phyloP scores from a whole-genome alignment of 2,113 vertebrate genomes.

The Pyxicephalus adspersus region DNA sequence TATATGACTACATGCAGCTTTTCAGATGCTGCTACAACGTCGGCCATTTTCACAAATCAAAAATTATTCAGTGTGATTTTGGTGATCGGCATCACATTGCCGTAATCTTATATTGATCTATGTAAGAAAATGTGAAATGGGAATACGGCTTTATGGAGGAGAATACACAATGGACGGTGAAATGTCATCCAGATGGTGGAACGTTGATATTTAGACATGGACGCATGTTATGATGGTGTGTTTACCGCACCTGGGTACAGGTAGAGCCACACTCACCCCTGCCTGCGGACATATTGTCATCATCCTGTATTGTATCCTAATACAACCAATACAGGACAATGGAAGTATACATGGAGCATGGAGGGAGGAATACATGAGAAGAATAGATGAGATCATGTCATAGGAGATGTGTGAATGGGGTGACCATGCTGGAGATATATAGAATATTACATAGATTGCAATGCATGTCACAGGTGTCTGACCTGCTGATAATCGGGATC shows the following conservation, averaged over 20 bases:
- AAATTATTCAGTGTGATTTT: not conserved
- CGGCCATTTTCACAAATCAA: conserved; percentile 15
- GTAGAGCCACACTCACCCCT: not conserved
- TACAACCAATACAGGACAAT: not conserved
- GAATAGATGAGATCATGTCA: not conserved
- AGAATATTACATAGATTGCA: not conserved
- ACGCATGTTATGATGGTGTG: too few relatives aligned
- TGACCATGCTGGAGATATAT: too few relatives aligned
- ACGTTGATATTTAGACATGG: not conserved
- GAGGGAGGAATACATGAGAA: not conserved
- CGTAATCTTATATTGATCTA: too few relatives aligned
- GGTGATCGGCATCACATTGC: too few relatives aligned
- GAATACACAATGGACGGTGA: not conserved
- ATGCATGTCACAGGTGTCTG: conserved; percentile 41
- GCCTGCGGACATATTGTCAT: not conserved
- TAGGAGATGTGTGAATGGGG: not conserved
- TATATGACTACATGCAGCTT: too few relatives aligned
- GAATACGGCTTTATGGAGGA: too few relatives aligned
- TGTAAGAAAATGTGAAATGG: too few relatives aligned
- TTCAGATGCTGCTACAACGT: not conserved
- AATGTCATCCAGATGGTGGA: not conserved
- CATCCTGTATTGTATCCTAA: not conserved
- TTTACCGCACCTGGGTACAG: not conserved
- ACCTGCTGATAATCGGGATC: conserved; percentile 94
- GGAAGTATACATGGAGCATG: not conserved